These are phyloP conservation scores for Cyphomyrus plagiostoma DNA, from an alignment of 2,113 vertebrate species.

Conservation along the genomic window DNA sequence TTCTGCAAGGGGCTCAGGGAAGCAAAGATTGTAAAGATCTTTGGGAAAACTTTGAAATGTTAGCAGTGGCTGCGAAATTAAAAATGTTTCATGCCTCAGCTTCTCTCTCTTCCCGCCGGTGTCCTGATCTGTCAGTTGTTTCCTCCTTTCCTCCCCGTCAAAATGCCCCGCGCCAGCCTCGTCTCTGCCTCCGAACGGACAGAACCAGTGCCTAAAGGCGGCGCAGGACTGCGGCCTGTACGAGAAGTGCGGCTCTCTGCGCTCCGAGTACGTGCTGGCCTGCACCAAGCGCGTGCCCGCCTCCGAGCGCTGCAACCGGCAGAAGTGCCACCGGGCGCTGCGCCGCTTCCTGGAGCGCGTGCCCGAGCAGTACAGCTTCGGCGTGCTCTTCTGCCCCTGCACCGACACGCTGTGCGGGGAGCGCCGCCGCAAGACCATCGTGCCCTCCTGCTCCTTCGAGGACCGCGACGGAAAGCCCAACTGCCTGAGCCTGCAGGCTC, in stretches of 20 bases:
- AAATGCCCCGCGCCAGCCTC: conserved; percentile 30
- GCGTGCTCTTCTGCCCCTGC: conserved; percentile 85
- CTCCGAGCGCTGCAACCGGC: conserved; percentile 67
- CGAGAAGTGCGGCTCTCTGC: conserved; percentile 77
- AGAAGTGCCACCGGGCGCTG: conserved; percentile 73
- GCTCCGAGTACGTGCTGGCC: conserved; percentile 77
- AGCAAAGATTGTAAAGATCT: not conserved
- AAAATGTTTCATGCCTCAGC: not conserved
- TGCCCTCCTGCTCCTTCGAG: conserved; percentile 84
- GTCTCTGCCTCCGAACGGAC: conserved; percentile 50
- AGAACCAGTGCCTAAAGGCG: conserved; percentile 85
- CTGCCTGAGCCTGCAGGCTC: conserved; percentile 74
- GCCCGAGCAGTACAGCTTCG: conserved; percentile 74
- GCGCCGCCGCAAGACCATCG: conserved; percentile 85
- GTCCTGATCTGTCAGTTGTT: not conserved
- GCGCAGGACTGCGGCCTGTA: conserved; percentile 77
- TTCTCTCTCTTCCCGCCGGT: not conserved
- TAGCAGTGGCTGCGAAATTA: not conserved
- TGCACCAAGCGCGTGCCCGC: conserved; percentile 64
- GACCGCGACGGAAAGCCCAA: conserved; percentile 65
- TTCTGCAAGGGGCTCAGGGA: not conserved
- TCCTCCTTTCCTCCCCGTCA: not conserved
- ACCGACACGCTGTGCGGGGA: conserved; percentile 76
- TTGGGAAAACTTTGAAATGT: not conserved
- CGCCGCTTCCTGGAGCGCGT: conserved; percentile 83